phyloP scores from a whole-genome alignment of 2,113 vertebrate genomes.

The Camelus bactrianus region DNA sequence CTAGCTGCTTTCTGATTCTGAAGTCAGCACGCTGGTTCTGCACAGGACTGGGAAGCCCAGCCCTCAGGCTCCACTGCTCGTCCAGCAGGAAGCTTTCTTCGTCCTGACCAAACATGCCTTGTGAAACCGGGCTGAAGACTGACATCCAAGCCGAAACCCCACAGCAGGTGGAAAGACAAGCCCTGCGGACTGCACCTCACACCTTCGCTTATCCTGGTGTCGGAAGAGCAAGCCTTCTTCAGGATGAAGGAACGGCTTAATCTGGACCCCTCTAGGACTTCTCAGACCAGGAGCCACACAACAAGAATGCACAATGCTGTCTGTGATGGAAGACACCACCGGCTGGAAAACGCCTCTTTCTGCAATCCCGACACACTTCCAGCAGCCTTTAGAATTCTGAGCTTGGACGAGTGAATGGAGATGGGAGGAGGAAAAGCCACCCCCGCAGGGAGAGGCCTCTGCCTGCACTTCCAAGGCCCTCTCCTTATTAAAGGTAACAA shows the following conservation, averaged over 20 bases:
- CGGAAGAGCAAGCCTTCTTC: neutral
- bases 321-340: neutral
- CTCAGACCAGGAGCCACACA: neutral
- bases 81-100: neutral
- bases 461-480: neutral
- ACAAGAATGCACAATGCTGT: neutral
- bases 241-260: neutral
- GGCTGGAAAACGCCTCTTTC: neutral
- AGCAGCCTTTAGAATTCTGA: slow-evolving; percentile 23
- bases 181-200: neutral
- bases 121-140: neutral
- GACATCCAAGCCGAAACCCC: neutral
- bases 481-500: neutral
- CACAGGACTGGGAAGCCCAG: neutral
- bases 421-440: neutral
- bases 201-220: neutral
- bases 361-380: neutral
- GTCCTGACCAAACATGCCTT: neutral
- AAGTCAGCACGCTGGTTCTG: neutral
- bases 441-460: neutral
- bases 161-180: neutral
- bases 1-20: neutral
- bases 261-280: neutral
- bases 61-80: neutral
- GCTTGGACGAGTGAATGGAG: neutral